These are phyloP conservation scores for Shinisaurus crocodilurus DNA, from an alignment of 2,113 vertebrate genomes.

Conservation along the genomic window DNA sequence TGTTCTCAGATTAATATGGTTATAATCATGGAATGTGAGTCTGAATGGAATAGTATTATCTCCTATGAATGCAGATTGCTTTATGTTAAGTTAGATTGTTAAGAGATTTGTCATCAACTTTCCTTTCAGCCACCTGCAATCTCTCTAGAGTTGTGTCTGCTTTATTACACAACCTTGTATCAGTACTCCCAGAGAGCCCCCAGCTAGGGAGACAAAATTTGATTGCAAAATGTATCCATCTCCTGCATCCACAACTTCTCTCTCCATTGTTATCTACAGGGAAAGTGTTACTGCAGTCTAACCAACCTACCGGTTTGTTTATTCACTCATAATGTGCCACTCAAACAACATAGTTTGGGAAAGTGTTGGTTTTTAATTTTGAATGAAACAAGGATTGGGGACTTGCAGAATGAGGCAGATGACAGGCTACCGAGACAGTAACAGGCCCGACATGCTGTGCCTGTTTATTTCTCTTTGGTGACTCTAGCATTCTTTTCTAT, in stretches of 20 bases:
- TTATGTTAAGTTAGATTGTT: constrained; percentile 15
- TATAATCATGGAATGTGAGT: constrained; percentile 10
- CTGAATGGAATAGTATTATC: constrained; percentile 22
- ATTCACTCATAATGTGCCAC: neutral
- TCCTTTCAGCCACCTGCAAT: constrained; percentile 13
- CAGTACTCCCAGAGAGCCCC: constrained; percentile 5
- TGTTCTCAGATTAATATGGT: constrained; percentile 24
- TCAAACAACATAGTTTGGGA: neutral
- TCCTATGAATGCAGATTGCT: constrained; percentile 7
- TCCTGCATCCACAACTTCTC: neutral
- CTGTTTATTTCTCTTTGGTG: neutral
- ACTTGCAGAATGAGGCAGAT: neutral
- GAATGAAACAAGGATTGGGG: neutral
- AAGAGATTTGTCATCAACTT: constrained; percentile 24
- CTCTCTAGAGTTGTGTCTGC: neutral
- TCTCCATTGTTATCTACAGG: neutral
- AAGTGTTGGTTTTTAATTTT: neutral
- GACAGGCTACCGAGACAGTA: neutral
- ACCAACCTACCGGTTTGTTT: neutral
- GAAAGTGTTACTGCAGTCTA: neutral
- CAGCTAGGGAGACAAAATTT: neutral
- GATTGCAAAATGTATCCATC: constrained; percentile 7
- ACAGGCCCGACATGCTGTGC: neutral
- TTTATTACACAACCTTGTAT: neutral
- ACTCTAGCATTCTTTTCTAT: neutral